Conservation (phyloP, 1,140 invertebrate species). For the Mesaphorura yosii region DNA sequence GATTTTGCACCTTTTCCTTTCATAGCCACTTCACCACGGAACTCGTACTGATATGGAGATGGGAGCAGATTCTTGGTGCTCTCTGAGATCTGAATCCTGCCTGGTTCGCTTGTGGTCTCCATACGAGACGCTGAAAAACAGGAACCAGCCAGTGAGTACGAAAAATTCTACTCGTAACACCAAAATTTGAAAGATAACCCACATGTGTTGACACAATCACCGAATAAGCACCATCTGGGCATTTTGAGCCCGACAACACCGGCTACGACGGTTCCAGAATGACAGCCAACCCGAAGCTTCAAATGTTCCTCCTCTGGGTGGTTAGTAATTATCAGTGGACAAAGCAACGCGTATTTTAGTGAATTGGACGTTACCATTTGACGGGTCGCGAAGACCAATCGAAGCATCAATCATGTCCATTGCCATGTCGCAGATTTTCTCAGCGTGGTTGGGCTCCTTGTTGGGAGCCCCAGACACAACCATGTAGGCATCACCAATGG, state of each 20-base stretch:
- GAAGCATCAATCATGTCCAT: slow-evolving; percentile 92
- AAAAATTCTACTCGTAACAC: background rate
- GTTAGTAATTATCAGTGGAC: slow-evolving; percentile 1
- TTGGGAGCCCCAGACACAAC: slow-evolving; percentile 64
- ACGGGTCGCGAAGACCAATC: slow-evolving; percentile 76
- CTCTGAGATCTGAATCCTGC: slow-evolving; percentile 90
- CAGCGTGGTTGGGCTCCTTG: slow-evolving; percentile 75
- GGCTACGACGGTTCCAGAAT: slow-evolving; percentile 81
- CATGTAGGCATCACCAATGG: slow-evolving; percentile 54
- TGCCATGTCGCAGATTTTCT: slow-evolving; percentile 90
- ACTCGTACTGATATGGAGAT: slow-evolving; percentile 55
- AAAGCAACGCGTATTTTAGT: no score
- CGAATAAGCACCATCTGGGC: slow-evolving; percentile 88
- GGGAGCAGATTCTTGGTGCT: slow-evolving; percentile 66
- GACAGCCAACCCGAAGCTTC: slow-evolving; percentile 76
- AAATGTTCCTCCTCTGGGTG: slow-evolving; percentile 46
- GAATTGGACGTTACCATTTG: background rate
- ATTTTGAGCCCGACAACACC: slow-evolving; percentile 92
- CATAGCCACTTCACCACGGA: slow-evolving; percentile 59
- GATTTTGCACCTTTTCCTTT: slow-evolving; percentile 63
- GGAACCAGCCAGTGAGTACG: background rate
- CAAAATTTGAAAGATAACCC: background rate
- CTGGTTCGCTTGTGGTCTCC: slow-evolving; percentile 80
- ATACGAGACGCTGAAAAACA: slow-evolving; percentile 57
- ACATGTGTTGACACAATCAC: slow-evolving; percentile 77